phyloP scores from a whole-genome alignment of 2,888 invertebrate genomes.

The Seira musarum region DNA sequence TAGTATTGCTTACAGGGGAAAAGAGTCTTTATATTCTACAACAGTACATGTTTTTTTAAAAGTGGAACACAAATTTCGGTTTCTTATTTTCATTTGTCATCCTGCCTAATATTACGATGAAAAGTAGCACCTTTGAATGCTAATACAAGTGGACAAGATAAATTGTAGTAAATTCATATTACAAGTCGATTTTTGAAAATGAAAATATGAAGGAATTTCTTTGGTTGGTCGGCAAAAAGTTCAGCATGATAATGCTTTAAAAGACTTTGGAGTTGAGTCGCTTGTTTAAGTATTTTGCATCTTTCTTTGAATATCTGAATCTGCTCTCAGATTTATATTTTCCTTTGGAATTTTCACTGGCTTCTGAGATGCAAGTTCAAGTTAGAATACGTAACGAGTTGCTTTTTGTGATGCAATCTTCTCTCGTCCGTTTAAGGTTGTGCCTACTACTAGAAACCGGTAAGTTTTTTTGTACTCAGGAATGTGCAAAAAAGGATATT shows the following conservation, averaged over 20 bases:
- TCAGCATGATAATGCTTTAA: not conserved
- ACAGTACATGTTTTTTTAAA: too few relatives aligned
- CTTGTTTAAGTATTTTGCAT: not conserved
- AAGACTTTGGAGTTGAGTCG: too few relatives aligned
- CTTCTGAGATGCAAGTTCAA: not conserved
- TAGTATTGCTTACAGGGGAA: not conserved
- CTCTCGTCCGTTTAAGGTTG: not conserved
- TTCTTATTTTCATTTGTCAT: slow-evolving; percentile 42
- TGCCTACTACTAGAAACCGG: not conserved
- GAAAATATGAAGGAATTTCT: not conserved
- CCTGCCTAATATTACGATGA: slow-evolving; percentile 26
- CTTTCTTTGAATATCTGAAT: not conserved
- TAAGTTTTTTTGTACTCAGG: not conserved
- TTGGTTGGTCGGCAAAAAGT: not conserved
- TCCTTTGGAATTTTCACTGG: not conserved
- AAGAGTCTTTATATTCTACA: too few relatives aligned
- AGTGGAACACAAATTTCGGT: not conserved
- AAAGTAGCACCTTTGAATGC: slow-evolving; percentile 33
- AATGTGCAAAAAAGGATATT: not conserved
- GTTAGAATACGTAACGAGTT: not conserved
- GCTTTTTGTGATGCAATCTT: not conserved
- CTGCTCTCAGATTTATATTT: not conserved
- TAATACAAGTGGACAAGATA: too few relatives aligned
- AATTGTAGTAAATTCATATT: too few relatives aligned
- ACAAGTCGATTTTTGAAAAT: not conserved